Evolutionary conservation across 2,888 invertebrate species (phyloP).

Genomic region (Eustalomyia histrio): DNA sequence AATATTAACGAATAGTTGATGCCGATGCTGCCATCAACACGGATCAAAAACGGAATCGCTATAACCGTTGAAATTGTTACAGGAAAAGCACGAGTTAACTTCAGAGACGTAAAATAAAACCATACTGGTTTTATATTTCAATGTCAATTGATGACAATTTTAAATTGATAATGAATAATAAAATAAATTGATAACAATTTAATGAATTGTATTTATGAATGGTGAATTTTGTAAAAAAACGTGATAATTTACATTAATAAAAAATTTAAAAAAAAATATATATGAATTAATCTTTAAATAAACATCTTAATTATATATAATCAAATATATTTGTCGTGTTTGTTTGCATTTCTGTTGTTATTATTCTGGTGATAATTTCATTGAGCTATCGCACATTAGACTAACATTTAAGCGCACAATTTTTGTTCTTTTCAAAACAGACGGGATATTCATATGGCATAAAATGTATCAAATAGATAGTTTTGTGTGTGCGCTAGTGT

Average conservation of each 20-base stretch:
- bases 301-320: background rate
- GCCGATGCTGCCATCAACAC: conserved; percentile 37
- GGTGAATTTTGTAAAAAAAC: background rate
- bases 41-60: background rate
- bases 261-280: background rate
- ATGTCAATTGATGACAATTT: conserved; percentile 39
- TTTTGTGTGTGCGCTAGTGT: too few relatives aligned
- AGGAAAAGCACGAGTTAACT: conserved; percentile 36
- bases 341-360: background rate
- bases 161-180: conserved; percentile 1
- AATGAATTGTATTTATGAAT: background rate
- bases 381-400: too few relatives aligned
- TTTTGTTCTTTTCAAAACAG: too few relatives aligned
- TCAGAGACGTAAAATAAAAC: conserved; percentile 5
- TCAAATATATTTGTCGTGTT: background rate
- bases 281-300: background rate
- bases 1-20: conserved; percentile 53
- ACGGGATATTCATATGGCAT: too few relatives aligned
- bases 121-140: conserved; percentile 30
- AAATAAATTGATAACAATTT: conserved; percentile 9
- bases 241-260: background rate
- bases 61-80: background rate
- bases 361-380: too few relatives aligned
- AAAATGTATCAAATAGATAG: too few relatives aligned
- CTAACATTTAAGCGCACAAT: too few relatives aligned